Conservation (phyloP, 1,140 invertebrate species). For the Laupala kohalensis region DNA sequence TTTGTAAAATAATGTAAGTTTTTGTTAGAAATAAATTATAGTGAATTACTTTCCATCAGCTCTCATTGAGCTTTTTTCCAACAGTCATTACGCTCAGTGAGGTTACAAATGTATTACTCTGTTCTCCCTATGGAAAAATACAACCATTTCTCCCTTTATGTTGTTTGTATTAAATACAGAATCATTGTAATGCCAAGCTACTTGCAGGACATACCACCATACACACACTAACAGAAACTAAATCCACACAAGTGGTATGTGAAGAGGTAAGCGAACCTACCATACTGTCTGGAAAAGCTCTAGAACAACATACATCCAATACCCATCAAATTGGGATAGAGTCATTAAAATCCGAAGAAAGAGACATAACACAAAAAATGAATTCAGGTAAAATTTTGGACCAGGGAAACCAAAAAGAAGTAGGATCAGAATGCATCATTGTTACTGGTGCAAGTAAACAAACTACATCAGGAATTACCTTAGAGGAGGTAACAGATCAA, state of each 20-base stretch:
- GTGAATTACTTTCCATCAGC: too few species aligned
- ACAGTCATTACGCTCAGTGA: too few species aligned
- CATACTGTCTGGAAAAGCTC: neutral
- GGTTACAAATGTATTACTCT: too few species aligned
- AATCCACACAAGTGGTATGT: constrained; percentile 39
- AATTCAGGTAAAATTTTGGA: neutral
- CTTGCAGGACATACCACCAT: constrained; percentile 2
- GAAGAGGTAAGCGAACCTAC: constrained; percentile 30
- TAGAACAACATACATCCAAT: neutral
- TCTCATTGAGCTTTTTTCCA: too few species aligned
- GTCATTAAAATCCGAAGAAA: neutral
- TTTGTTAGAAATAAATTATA: too few species aligned
- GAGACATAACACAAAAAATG: neutral
- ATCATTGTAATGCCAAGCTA: neutral
- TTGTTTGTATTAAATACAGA: too few species aligned
- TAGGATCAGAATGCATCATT: constrained; percentile 38
- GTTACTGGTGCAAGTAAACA: constrained; percentile 24
- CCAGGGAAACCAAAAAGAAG: constrained; percentile 29
- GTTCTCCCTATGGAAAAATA: too few species aligned
- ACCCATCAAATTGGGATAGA: neutral
- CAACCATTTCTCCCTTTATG: too few species aligned
- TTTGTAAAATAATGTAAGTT: too few species aligned
- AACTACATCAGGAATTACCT: constrained; percentile 34
- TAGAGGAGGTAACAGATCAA: constrained; percentile 28
- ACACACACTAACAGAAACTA: constrained; percentile 31